These are phyloP conservation scores for Lagenorhynchus albirostris DNA, from an alignment of 2,113 vertebrate species.

Conservation along the genomic window DNA sequence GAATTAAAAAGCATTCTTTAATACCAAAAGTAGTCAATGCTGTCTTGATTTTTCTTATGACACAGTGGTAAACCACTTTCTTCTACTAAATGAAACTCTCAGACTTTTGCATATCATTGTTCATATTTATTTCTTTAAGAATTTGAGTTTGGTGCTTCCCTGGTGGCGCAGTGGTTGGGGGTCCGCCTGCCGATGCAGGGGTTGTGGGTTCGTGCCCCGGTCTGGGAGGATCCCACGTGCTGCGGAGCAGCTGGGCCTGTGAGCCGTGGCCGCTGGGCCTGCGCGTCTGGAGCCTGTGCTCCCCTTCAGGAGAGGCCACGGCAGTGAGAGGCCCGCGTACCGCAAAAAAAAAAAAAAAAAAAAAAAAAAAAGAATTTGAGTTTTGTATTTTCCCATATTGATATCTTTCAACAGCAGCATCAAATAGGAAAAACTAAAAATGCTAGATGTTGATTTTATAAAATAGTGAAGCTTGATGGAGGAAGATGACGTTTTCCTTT, in stretches of 20 bases:
- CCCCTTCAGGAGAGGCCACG: too few species aligned
- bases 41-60: slow-evolving; percentile 36
- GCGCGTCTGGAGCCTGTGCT: too few species aligned
- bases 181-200: too few species aligned
- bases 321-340: too few species aligned
- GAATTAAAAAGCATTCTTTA: slow-evolving; percentile 7
- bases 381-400: slow-evolving; percentile 28
- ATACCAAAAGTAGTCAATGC: not conserved
- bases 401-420: slow-evolving; percentile 8
- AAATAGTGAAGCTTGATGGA: not conserved
- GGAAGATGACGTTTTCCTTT: not conserved
- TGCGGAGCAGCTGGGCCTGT: too few species aligned
- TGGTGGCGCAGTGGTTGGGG: too few species aligned
- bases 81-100: not conserved
- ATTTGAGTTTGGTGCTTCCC: not conserved
- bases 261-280: too few species aligned
- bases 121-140: slow-evolving; percentile 43
- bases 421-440: slow-evolving; percentile 5
- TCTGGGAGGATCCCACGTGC: too few species aligned
- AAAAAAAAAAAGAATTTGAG: not conserved
- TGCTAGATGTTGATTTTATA: slow-evolving; percentile 20
- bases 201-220: too few species aligned
- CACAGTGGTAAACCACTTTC: not conserved
- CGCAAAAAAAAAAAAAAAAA: not conserved
- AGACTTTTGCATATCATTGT: not conserved